These are phyloP conservation scores for Nothoprocta pentlandii DNA, from an alignment of 2,113 vertebrate genomes.

Conservation along the genomic window DNA sequence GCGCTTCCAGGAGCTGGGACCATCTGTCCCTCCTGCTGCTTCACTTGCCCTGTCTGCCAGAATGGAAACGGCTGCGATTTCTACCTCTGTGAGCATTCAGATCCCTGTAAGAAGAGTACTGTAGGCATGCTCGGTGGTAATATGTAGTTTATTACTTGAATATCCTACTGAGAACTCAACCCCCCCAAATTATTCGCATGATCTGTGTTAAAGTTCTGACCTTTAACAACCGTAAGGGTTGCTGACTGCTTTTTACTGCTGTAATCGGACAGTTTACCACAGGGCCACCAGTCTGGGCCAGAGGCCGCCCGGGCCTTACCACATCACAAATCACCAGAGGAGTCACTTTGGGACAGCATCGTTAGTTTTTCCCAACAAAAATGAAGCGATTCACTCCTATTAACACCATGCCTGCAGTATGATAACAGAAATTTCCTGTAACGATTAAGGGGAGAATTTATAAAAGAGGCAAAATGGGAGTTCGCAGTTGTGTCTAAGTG, in stretches of 20 bases:
- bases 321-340: not conserved
- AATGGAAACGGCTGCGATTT: not conserved
- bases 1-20: not conserved
- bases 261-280: not conserved
- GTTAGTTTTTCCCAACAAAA: constrained; percentile 5
- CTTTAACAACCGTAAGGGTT: not conserved
- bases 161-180: not conserved
- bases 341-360: not conserved
- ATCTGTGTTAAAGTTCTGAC: not conserved
- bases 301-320: not conserved
- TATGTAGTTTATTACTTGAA: not conserved
- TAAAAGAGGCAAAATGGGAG: not conserved
- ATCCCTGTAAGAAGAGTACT: not conserved
- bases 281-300: not conserved
- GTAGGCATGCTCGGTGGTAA: accelerated
- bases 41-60: not conserved
- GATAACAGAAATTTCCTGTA: not conserved
- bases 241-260: not conserved
- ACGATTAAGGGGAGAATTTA: not conserved
- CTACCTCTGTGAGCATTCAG: not conserved
- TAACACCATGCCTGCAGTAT: not conserved
- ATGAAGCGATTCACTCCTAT: not conserved
- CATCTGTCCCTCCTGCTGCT: not conserved
- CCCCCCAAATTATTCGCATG: not conserved
- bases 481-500: not conserved